Base-by-base conservation (phyloP, 2,888 invertebrate species). In the Melanostoma mellinum region DNA sequence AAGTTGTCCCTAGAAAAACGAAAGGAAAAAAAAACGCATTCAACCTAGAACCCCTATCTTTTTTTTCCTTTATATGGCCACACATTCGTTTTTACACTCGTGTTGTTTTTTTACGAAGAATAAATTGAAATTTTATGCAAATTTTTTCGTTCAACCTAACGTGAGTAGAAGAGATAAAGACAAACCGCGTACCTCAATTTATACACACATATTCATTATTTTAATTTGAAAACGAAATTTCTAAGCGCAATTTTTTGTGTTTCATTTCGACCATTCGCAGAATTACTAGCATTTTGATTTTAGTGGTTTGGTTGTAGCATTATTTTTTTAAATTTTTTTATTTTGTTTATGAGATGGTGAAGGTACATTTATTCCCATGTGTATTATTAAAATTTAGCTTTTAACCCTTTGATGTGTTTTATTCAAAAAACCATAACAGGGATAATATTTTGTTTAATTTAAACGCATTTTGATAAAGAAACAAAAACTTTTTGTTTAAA, bases 111-210 rank as follows among this genome's bases (percentile, higher is more conserved):
- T 38, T 80, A 58, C 30, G 52, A 56, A 60, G 76, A 76, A 65
- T 81, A 81, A 71, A 81, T 76, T 81, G 60, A 81, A 76, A 76
- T 81, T 76, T 60, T 76, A 81, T 81, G 80, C 60, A 71, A 81
- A 81, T 81, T 71, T 81, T 53, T 33, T 50, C 20, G 56, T 71
- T 69, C n/a, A 65, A 71, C 72, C 71, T 76, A 67, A 61, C 72
- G 77, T 73, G 77, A 77, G 77, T 77, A 6, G 72, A 53, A 40
- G 63, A 63, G 63, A 63, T 63, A 63, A 63, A 63, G 63, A 50
- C 63, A 38, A 32, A 48, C 60, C 60, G 44, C 44, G 58, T 6
- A 6, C 9, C 0, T 4, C 6, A 20, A 20, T 20, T 20, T 20
- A 58, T 46, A 35, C 36, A 44, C 42, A 60, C 8, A 8, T 32